Evolutionary conservation across 2,888 invertebrate genomes (phyloP).

Genomic region (Pristionchus maxplancki): DNA sequence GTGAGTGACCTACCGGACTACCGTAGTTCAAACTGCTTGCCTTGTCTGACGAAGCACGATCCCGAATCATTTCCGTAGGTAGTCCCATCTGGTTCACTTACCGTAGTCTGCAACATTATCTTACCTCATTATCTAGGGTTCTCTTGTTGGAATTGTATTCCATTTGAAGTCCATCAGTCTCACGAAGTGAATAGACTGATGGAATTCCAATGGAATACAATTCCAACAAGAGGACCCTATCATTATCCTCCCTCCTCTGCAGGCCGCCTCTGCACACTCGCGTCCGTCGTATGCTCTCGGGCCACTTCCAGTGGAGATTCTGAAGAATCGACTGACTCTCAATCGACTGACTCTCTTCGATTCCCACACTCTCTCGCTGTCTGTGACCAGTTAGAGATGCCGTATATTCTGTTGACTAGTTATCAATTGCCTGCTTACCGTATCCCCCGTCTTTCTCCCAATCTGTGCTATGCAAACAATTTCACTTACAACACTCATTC

Average conservation of each 20-base stretch:
- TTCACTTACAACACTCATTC: not conserved
- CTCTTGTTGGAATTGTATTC: too few species aligned
- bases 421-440: constrained; percentile 25
- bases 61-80: too few species aligned
- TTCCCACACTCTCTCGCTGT: too few species aligned
- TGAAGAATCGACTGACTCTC: constrained; percentile 12
- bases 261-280: constrained; percentile 38
- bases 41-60: too few species aligned
- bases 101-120: too few species aligned
- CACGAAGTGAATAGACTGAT: too few species aligned
- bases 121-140: too few species aligned
- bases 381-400: too few species aligned
- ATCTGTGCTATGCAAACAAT: not conserved
- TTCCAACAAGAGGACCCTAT: not conserved
- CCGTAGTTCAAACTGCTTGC: not conserved
- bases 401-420: constrained; percentile 18
- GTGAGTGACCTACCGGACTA: not conserved
- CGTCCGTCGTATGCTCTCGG: constrained; percentile 34
- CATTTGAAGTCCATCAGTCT: too few species aligned
- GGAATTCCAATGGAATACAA: too few species aligned
- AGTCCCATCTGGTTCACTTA: too few species aligned
- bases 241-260: not conserved
- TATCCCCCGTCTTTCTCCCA: not conserved
- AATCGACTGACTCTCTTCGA: not conserved
- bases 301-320: constrained; percentile 31